Evolutionary conservation across 2,888 invertebrate species (phyloP).

Genomic region (Dryocosmus kuriphilus): DNA sequence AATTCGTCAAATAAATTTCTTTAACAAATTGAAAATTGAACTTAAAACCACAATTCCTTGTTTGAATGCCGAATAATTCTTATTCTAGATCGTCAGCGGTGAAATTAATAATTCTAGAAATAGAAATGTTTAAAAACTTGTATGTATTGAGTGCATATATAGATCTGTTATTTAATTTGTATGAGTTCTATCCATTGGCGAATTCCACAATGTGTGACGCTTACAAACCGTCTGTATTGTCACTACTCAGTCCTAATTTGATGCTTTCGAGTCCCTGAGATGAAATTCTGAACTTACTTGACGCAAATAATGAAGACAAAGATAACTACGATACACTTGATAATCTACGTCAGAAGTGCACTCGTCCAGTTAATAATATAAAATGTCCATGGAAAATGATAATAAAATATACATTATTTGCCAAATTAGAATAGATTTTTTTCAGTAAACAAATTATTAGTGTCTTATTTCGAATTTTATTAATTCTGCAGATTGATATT

Average conservation of each 20-base stretch:
- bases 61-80: background rate
- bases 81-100: conserved; percentile 1
- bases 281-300: background rate
- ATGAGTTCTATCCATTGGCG: background rate
- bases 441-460: no score
- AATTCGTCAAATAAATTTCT: no score
- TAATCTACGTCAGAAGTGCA: background rate
- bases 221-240: background rate
- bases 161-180: background rate
- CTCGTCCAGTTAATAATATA: background rate
- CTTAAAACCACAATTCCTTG: background rate
- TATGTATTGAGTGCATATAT: background rate
- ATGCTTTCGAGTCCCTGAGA: background rate
- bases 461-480: no score
- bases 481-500: no score
- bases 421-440: no score
- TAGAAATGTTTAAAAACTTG: background rate
- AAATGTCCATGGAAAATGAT: no score
- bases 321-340: background rate
- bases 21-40: background rate
- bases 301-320: background rate
- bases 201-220: background rate
- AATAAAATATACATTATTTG: no score
- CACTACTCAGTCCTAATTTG: background rate
- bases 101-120: conserved; percentile 12